Percentiles rank a stretch among this genome's conserved stretches.
Evolutionary conservation across 2,113 vertebrate genomes (phyloP).

Genomic region (Mus pahari): DNA sequence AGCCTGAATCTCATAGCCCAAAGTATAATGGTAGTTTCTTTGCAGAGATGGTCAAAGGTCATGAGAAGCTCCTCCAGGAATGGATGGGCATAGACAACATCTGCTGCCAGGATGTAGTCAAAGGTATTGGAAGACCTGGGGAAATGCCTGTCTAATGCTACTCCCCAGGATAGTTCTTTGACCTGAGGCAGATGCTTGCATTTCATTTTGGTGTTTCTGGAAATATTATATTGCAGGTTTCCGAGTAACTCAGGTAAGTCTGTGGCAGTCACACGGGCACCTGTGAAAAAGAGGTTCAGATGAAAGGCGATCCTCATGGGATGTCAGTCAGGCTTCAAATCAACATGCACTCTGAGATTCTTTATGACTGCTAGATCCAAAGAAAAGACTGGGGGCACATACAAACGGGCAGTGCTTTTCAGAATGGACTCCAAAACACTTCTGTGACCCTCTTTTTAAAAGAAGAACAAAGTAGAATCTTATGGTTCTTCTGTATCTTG

Average conservation of each 20-base stretch:
- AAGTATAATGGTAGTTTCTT: conserved; percentile 92
- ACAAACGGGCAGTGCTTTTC: not conserved
- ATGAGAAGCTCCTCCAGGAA: conserved; percentile 93
- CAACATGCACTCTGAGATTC: not conserved
- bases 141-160: conserved; percentile 91
- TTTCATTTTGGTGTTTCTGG: conserved; percentile 90
- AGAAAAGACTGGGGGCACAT: not conserved
- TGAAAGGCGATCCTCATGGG: not conserved
- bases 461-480: not conserved
- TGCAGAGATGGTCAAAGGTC: conserved; percentile 95
- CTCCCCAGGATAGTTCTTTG: conserved; percentile 94
- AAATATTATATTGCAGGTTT: conserved; percentile 94
- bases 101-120: conserved; percentile 96
- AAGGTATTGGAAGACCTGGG: conserved; percentile 89
- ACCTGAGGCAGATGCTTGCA: conserved; percentile 92
- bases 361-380: not conserved
- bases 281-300: conserved; percentile 83
- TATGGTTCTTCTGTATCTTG: not conserved
- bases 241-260: conserved; percentile 94
- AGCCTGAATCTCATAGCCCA: conserved; percentile 97
- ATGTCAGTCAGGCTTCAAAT: not conserved
- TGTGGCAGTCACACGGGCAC: conserved; percentile 95
- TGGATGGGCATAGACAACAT: conserved; percentile 95
- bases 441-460: not conserved
- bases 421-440: not conserved